phyloP scores from a whole-genome alignment of 2,888 invertebrate genomes.

The Pseudococcus viburni region DNA sequence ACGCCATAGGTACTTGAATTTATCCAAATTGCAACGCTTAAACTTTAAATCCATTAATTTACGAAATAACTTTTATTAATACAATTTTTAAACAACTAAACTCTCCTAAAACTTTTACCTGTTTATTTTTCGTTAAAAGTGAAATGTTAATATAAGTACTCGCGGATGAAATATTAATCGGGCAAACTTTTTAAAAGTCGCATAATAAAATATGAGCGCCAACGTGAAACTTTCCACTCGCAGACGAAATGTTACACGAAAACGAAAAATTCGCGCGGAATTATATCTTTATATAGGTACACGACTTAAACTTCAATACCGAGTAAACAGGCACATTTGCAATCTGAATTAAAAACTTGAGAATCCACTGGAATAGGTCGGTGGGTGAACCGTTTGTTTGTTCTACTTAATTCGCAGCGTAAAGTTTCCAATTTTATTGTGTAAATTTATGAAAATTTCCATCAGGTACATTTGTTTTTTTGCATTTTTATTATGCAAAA shows the following conservation, averaged over 20 bases:
- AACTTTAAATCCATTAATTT: slow-evolving; percentile 49
- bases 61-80: slow-evolving; percentile 31
- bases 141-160: slow-evolving; percentile 45
- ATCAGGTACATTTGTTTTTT: neutral
- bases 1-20: neutral
- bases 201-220: slow-evolving; percentile 39
- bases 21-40: neutral
- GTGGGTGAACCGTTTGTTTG: neutral
- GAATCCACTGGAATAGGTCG: neutral
- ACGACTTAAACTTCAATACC: slow-evolving; percentile 26
- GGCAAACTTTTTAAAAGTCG: slow-evolving; percentile 35
- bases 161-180: slow-evolving; percentile 29
- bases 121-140: slow-evolving; percentile 50
- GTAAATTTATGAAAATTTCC: slow-evolving; percentile 4
- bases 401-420: neutral
- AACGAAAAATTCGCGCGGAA: slow-evolving; percentile 10
- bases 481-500: neutral
- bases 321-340: slow-evolving; percentile 10
- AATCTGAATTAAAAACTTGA: slow-evolving; percentile 17
- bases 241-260: slow-evolving; percentile 22
- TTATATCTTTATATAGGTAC: neutral
- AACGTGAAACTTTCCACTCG: slow-evolving; percentile 39
- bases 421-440: neutral
- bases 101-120: slow-evolving; percentile 44
- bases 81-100: slow-evolving; percentile 36